These are phyloP conservation scores for Babylonia areolata DNA, from an alignment of 1,140 invertebrate species.

Conservation along the genomic window DNA sequence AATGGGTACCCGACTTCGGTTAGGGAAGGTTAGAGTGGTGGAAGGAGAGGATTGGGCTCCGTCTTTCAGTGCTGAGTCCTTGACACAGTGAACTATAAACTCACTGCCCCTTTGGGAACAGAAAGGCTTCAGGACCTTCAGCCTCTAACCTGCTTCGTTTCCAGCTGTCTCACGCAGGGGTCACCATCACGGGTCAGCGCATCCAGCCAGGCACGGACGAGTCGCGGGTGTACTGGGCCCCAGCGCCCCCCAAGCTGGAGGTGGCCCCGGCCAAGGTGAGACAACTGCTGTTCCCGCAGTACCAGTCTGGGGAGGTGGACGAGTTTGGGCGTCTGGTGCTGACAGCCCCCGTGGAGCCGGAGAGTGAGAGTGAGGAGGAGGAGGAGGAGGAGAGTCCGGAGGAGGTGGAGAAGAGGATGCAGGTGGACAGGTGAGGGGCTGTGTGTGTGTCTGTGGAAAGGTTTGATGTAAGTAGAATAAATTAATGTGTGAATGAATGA, in stretches of 20 bases:
- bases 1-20: too few relatives aligned
- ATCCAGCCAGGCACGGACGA: slow-evolving; percentile 63
- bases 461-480: too few relatives aligned
- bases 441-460: too few relatives aligned
- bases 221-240: slow-evolving; percentile 72
- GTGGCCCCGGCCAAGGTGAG: slow-evolving; percentile 70
- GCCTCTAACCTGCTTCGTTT: background rate
- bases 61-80: too few relatives aligned
- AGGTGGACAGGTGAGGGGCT: slow-evolving; percentile 43
- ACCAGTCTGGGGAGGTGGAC: slow-evolving; percentile 56
- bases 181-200: slow-evolving; percentile 56
- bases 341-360: slow-evolving; percentile 40
- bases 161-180: slow-evolving; percentile 52
- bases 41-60: too few relatives aligned
- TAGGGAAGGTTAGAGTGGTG: too few relatives aligned
- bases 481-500: too few relatives aligned
- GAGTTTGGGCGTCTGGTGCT: slow-evolving; percentile 55
- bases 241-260: slow-evolving; percentile 75
- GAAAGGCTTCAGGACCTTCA: too few relatives aligned
- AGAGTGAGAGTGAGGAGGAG: slow-evolving; percentile 48
- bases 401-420: slow-evolving; percentile 37
- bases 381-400: slow-evolving; percentile 39
- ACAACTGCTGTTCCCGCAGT: slow-evolving; percentile 69
- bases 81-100: too few relatives aligned
- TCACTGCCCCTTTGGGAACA: too few relatives aligned